Conservation (phyloP, 2,888 invertebrate species). For the Nomada ferruginata region DNA sequence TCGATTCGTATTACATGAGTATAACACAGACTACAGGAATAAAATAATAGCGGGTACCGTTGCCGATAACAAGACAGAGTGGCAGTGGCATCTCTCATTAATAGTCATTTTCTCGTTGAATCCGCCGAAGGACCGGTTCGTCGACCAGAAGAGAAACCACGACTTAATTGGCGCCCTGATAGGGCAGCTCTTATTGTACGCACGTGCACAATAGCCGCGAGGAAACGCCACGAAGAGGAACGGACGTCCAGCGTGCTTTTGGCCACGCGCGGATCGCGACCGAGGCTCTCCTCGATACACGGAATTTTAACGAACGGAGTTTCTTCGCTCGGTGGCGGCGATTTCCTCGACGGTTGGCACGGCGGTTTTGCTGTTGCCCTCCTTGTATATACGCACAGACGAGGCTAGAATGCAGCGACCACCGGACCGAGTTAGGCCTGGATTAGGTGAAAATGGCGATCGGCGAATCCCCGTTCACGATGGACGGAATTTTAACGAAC, state of each 20-base stretch:
- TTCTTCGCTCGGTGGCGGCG: conserved; percentile 26
- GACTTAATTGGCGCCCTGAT: conserved; percentile 65
- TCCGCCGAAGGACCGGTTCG: conserved; percentile 58
- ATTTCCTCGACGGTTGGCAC: conserved; percentile 20
- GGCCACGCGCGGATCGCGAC: conserved; percentile 38
- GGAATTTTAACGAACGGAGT: conserved; percentile 51
- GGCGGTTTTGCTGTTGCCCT: conserved; percentile 23
- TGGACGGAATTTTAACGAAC: conserved; percentile 55
- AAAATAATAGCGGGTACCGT: conserved; percentile 16
- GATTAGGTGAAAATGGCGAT: conserved; percentile 43
- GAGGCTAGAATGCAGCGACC: conserved; percentile 22
- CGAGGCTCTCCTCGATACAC: conserved; percentile 43
- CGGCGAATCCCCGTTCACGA: conserved; percentile 42
- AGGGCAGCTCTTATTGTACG: conserved; percentile 41
- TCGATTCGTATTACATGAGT: neutral
- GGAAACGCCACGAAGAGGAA: conserved; percentile 9
- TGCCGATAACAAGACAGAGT: conserved; percentile 49
- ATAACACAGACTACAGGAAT: neutral
- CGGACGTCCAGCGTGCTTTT: conserved; percentile 30
- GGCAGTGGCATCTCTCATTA: conserved; percentile 59
- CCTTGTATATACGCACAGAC: neutral
- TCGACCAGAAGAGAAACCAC: conserved; percentile 36
- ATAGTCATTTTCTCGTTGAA: conserved; percentile 60
- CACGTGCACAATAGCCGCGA: conserved; percentile 46
- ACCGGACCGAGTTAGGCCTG: conserved; percentile 18